These are phyloP conservation scores for Cepaea hortensis DNA, from an alignment of 2,888 invertebrate genomes.

Conservation along the genomic window DNA sequence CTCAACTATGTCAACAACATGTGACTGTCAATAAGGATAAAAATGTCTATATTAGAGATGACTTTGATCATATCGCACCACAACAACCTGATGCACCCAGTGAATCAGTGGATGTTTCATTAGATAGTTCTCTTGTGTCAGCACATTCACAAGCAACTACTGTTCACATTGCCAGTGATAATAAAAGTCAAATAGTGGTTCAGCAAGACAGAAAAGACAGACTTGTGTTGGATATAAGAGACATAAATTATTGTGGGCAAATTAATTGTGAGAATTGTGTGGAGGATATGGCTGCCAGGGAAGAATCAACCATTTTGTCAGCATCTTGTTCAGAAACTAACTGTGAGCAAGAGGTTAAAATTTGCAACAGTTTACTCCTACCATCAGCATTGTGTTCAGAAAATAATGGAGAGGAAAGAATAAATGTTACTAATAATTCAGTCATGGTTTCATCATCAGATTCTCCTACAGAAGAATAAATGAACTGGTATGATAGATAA, in stretches of 20 bases:
- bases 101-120: not conserved
- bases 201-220: too few species aligned
- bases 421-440: not conserved
- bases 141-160: not conserved
- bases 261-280: not conserved
- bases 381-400: not conserved
- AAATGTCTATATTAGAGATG: constrained; percentile 39
- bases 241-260: not conserved
- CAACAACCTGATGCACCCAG: not conserved
- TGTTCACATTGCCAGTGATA: not conserved
- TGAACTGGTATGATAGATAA: not conserved
- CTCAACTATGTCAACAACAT: not conserved
- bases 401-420: not conserved
- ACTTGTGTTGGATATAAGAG: too few species aligned
- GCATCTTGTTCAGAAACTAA: not conserved
- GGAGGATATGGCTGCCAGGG: not conserved
- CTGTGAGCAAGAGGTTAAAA: not conserved
- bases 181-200: not conserved
- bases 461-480: constrained; percentile 1
- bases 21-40: not conserved
- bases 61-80: constrained; percentile 21
- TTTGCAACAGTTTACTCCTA: not conserved
- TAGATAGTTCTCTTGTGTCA: not conserved
- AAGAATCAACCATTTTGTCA: not conserved
- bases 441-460: not conserved